These are phyloP conservation scores for Lamprologus lemairii DNA, from an alignment of 2,113 vertebrate genomes.

Conservation along the genomic window DNA sequence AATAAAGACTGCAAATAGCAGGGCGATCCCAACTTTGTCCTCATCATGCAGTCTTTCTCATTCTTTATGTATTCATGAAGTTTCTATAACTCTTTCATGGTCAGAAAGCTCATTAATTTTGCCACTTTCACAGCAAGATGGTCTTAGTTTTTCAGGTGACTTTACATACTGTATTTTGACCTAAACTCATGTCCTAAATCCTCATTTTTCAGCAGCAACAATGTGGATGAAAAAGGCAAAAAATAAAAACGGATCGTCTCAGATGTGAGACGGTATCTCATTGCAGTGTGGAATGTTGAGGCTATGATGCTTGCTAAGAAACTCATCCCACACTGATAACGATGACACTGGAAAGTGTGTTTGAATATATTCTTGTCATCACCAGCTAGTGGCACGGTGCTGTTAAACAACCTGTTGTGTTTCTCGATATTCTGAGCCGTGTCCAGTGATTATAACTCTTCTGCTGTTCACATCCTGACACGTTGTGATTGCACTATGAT, in stretches of 20 bases:
- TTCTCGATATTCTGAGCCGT: not conserved
- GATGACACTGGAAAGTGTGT: not conserved
- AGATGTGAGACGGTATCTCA: not conserved
- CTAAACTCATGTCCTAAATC: not conserved
- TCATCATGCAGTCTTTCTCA: not conserved
- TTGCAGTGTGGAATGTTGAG: not conserved
- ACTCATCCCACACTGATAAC: not conserved
- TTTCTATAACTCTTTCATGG: not conserved
- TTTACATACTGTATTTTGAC: not conserved
- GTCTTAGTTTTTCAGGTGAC: not conserved
- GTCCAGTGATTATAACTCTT: slow-evolving; percentile 68
- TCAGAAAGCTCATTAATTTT: not conserved
- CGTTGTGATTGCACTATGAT: slow-evolving; percentile 56
- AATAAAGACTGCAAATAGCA: not conserved
- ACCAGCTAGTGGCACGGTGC: not conserved
- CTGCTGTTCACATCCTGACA: slow-evolving; percentile 75
- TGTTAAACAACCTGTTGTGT: not conserved
- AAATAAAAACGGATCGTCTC: accelerated
- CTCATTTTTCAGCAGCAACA: not conserved
- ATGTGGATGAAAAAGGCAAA: not conserved
- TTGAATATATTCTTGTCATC: not conserved
- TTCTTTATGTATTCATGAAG: not conserved
- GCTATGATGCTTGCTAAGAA: not conserved
- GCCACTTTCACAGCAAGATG: not conserved
- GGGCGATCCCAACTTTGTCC: not conserved